phyloP scores from a whole-genome alignment of 2,113 vertebrate genomes.

The Micronycteris hirsuta region DNA sequence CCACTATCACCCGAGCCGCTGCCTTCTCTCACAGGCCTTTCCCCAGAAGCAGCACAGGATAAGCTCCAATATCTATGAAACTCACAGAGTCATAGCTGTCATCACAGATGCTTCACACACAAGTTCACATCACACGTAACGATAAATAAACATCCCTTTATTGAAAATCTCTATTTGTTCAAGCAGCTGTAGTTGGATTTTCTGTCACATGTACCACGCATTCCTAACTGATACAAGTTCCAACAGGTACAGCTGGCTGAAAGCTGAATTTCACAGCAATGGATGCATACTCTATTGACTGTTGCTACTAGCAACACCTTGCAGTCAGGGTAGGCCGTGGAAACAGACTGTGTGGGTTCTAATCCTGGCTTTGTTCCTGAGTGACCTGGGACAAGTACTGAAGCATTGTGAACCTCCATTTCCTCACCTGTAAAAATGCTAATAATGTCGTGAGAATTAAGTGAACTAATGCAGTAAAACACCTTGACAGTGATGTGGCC shows the following conservation, averaged over 20 bases:
- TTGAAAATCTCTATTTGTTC: background rate
- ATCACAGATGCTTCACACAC: background rate
- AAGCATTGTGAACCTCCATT: background rate
- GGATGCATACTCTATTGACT: background rate
- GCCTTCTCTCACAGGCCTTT: background rate
- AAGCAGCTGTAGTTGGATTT: background rate
- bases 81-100: background rate
- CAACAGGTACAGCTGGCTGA: background rate
- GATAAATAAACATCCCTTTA: background rate
- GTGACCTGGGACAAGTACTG: background rate
- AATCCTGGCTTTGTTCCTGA: background rate
- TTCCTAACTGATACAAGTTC: background rate
- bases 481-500: background rate
- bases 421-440: background rate
- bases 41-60: background rate
- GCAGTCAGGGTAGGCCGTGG: background rate
- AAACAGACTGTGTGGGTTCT: background rate
- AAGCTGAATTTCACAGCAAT: background rate
- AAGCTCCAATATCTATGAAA: background rate
- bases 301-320: background rate
- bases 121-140: background rate
- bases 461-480: fast-evolving
- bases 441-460: fast-evolving
- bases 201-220: background rate
- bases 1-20: background rate